These are phyloP conservation scores for Sitta europaea DNA, from an alignment of 2,113 vertebrate species.

Conservation along the genomic window DNA sequence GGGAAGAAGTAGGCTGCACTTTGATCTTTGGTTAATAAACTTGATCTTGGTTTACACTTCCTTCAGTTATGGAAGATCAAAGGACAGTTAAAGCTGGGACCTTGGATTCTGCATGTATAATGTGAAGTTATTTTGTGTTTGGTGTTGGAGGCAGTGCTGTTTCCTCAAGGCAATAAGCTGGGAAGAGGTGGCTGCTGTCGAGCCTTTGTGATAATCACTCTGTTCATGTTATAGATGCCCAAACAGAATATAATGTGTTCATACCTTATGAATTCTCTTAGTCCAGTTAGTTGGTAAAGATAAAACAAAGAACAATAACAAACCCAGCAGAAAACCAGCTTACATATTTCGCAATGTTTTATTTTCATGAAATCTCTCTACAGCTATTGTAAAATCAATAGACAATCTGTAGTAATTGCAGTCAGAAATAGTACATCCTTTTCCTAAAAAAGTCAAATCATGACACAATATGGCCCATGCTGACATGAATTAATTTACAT, in stretches of 20 bases:
- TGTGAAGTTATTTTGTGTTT: background rate
- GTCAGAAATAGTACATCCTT: background rate
- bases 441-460: background rate
- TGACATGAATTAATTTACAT: background rate
- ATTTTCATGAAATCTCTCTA: background rate
- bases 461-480: background rate
- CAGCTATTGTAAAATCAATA: background rate
- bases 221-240: background rate
- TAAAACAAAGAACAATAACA: background rate
- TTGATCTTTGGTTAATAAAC: conserved; percentile 44
- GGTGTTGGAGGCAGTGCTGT: background rate
- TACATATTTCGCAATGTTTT: background rate
- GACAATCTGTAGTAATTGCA: background rate
- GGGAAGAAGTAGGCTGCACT: conserved; percentile 17
- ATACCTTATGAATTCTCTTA: background rate
- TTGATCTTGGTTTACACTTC: conserved; percentile 40
- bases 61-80: conserved; percentile 46
- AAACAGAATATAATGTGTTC: background rate
- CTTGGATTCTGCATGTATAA: conserved; percentile 13
- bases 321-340: background rate
- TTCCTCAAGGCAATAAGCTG: background rate
- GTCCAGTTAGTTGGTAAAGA: background rate
- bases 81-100: background rate
- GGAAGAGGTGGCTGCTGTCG: background rate
- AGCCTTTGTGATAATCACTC: background rate